These are phyloP conservation scores for Bugulina stolonifera DNA, from an alignment of 2,888 invertebrate genomes.

Conservation along the genomic window DNA sequence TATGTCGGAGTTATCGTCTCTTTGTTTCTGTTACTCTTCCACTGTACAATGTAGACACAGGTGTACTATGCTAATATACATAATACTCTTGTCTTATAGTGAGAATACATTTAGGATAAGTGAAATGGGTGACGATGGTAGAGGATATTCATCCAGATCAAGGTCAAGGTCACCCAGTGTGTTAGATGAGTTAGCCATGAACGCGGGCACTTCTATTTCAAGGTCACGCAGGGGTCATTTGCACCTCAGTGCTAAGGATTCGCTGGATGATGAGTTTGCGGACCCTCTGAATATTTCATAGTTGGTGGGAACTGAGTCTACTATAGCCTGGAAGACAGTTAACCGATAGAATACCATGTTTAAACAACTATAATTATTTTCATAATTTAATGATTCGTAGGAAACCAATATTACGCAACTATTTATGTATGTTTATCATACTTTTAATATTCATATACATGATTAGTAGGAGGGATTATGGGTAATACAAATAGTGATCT, in stretches of 20 bases:
- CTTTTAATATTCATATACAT: too few relatives aligned
- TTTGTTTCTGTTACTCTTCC: neutral
- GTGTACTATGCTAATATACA: too few relatives aligned
- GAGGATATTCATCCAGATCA: neutral
- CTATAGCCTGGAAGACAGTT: too few relatives aligned
- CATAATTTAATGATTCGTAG: too few relatives aligned
- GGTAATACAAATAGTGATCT: too few relatives aligned
- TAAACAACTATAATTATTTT: too few relatives aligned
- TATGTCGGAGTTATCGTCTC: neutral
- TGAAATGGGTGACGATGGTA: slow-evolving; percentile 9
- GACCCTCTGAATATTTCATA: neutral
- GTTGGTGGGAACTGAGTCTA: too few relatives aligned
- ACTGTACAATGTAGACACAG: too few relatives aligned
- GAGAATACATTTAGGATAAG: slow-evolving; percentile 18
- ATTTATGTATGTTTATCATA: too few relatives aligned
- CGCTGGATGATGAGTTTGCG: neutral
- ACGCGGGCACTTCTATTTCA: neutral
- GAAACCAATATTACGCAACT: too few relatives aligned
- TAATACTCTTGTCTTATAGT: neutral
- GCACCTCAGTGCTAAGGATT: neutral
- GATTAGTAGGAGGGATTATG: too few relatives aligned
- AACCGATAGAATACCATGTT: too few relatives aligned
- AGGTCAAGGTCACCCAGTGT: neutral
- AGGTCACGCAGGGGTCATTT: neutral
- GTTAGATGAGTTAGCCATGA: neutral